Evolutionary conservation across 2,797 vertebrate species (phyloP).

Genomic region (Cygnus olor): DNA sequence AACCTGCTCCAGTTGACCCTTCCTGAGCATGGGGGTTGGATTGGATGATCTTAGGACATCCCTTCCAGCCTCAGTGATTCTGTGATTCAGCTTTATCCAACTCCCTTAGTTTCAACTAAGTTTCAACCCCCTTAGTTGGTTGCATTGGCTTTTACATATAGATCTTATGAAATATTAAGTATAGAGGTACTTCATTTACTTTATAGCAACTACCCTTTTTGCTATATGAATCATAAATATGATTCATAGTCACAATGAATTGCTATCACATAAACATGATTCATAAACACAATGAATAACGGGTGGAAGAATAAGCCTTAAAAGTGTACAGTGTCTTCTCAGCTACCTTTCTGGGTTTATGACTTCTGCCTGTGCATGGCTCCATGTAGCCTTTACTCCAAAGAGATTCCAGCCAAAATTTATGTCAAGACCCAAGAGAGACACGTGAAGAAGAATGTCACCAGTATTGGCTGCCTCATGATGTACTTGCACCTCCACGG

Average conservation of each 20-base stretch:
- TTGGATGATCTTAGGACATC: not conserved
- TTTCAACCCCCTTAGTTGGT: not conserved
- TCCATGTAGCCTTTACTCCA: not conserved
- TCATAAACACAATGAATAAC: not conserved
- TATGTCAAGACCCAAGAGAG: not conserved
- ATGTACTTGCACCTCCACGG: not conserved
- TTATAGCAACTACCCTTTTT: not conserved
- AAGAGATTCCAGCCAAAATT: not conserved
- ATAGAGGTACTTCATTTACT: slow-evolving; percentile 26
- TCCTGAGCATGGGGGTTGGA: not conserved
- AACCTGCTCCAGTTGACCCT: not conserved
- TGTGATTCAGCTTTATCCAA: slow-evolving; percentile 10
- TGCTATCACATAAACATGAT: not conserved
- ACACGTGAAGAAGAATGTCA: not conserved
- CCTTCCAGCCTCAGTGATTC: not conserved
- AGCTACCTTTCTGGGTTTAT: not conserved
- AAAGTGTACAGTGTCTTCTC: not conserved
- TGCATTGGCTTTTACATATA: not conserved
- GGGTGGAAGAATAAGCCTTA: not conserved
- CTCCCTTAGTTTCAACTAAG: not conserved
- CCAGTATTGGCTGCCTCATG: not conserved
- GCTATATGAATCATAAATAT: not conserved
- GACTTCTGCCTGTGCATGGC: not conserved
- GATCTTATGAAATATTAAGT: not conserved
- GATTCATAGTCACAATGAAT: not conserved